A percentile compares a stretch with the other conserved stretches of the same genome.
These are phyloP conservation scores for Microdon myrmicae DNA, from an alignment of 2,888 invertebrate genomes.

Conservation along the genomic window DNA sequence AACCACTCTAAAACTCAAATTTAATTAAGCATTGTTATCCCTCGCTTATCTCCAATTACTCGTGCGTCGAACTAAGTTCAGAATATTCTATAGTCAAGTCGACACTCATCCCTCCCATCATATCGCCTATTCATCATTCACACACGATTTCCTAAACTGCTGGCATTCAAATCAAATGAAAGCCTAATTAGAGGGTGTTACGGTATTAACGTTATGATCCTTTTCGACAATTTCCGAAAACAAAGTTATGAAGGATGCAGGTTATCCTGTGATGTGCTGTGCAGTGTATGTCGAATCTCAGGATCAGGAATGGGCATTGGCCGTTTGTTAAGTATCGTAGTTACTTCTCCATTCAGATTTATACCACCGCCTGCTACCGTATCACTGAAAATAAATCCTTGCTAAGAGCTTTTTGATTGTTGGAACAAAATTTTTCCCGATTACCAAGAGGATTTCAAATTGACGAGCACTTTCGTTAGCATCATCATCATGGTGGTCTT, in stretches of 20 bases:
- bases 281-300: not conserved
- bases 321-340: slow-evolving; percentile 2
- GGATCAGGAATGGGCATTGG: slow-evolving; percentile 5
- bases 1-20: too few relatives aligned
- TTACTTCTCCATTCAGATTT: slow-evolving; percentile 23
- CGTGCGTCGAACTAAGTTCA: too few relatives aligned
- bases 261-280: not conserved
- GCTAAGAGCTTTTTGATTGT: slow-evolving; percentile 55
- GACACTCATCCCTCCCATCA: too few relatives aligned
- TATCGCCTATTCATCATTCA: too few relatives aligned
- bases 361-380: slow-evolving; percentile 23
- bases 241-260: slow-evolving; percentile 38
- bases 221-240: slow-evolving; percentile 49
- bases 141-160: too few relatives aligned
- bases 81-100: too few relatives aligned
- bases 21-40: slow-evolving; percentile 40
- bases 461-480: slow-evolving; percentile 41
- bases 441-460: slow-evolving; percentile 54
- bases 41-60: slow-evolving; percentile 23
- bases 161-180: slow-evolving; percentile 35
- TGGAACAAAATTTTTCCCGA: slow-evolving; percentile 55
- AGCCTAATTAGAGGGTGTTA: slow-evolving; percentile 50
- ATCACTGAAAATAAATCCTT: slow-evolving; percentile 54
- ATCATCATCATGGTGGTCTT: slow-evolving; percentile 21
- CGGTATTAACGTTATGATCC: slow-evolving; percentile 51